These are phyloP conservation scores for Fragum sueziense DNA, from an alignment of 2,888 invertebrate genomes.

Conservation along the genomic window DNA sequence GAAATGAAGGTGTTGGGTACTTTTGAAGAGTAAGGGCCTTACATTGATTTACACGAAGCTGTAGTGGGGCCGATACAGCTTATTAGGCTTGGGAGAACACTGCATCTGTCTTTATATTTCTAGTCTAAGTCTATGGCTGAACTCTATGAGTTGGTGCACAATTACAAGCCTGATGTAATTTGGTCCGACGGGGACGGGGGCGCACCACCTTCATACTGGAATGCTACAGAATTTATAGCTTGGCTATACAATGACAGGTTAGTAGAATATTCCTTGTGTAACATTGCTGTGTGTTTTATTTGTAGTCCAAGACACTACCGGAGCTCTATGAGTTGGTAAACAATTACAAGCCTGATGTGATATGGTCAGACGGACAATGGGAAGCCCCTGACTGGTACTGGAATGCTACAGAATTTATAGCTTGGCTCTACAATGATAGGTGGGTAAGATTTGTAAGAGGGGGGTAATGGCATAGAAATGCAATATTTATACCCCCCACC, in stretches of 20 bases:
- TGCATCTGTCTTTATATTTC: too few species aligned
- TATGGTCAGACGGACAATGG: constrained; percentile 88
- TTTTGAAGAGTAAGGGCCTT: too few species aligned
- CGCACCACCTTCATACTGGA: constrained; percentile 84
- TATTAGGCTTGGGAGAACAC: too few species aligned
- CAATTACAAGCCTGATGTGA: constrained; percentile 79
- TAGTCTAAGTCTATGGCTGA: constrained; percentile 84
- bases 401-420: constrained; percentile 82
- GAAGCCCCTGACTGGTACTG: constrained; percentile 86
- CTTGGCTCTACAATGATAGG: constrained; percentile 83
- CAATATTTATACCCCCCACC: too few species aligned
- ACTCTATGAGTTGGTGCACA: constrained; percentile 86
- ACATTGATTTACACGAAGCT: too few species aligned
- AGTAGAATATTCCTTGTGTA: too few species aligned
- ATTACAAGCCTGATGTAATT: constrained; percentile 80
- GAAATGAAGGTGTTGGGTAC: too few species aligned
- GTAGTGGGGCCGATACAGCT: too few species aligned
- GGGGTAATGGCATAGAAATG: too few species aligned
- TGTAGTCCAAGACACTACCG: constrained; percentile 78
- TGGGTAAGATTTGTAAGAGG: too few species aligned
- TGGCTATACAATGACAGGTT: constrained; percentile 83
- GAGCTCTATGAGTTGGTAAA: constrained; percentile 88
- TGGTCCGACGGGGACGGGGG: constrained; percentile 90
- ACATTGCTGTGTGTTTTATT: too few species aligned
- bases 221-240: constrained; percentile 81